Conservation (phyloP, 2,113 vertebrate genomes). For the Electrona antarctica region DNA sequence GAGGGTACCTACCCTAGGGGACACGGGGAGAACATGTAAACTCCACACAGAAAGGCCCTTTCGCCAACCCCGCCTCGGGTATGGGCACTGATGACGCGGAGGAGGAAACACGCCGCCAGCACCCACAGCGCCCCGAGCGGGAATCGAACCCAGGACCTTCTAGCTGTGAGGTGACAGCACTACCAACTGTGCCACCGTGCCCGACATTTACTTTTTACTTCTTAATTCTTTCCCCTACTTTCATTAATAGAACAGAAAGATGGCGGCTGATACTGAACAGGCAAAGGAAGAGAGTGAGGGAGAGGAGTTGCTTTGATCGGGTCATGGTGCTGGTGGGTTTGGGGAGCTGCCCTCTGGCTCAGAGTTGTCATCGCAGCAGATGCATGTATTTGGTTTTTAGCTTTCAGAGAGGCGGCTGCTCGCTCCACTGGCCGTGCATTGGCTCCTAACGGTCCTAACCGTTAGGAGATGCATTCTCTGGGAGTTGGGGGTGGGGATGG, state of each 20-base stretch:
- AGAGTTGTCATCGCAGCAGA: conserved; percentile 61
- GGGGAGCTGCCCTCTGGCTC: conserved; percentile 42
- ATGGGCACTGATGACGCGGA: too few species aligned
- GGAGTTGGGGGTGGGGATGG: conserved; percentile 13
- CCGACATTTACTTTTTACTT: conserved; percentile 23
- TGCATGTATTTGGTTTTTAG: conserved; percentile 66
- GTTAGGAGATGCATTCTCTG: conserved; percentile 44
- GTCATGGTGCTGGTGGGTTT: conserved; percentile 34
- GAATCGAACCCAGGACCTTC: too few species aligned
- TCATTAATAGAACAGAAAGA: conserved; percentile 15
- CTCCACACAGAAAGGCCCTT: too few species aligned
- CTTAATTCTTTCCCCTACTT: conserved; percentile 42
- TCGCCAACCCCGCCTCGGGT: too few species aligned
- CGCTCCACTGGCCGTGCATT: conserved; percentile 5
- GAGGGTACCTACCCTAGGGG: too few species aligned
- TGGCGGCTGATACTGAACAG: conserved; percentile 21
- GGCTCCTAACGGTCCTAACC: too few species aligned
- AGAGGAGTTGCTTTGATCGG: conserved; percentile 34
- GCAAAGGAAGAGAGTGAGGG: conserved; percentile 6
- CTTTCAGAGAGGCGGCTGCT: conserved; percentile 51
- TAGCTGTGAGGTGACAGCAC: too few species aligned
- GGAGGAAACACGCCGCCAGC: too few species aligned
- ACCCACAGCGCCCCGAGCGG: too few species aligned
- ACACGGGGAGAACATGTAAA: too few species aligned
- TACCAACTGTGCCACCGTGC: too few species aligned